Percentiles rank a stretch among this genome's conserved stretches.
These are phyloP conservation scores for Trissolcus japonicus DNA, from an alignment of 2,888 invertebrate genomes.

Conservation along the genomic window DNA sequence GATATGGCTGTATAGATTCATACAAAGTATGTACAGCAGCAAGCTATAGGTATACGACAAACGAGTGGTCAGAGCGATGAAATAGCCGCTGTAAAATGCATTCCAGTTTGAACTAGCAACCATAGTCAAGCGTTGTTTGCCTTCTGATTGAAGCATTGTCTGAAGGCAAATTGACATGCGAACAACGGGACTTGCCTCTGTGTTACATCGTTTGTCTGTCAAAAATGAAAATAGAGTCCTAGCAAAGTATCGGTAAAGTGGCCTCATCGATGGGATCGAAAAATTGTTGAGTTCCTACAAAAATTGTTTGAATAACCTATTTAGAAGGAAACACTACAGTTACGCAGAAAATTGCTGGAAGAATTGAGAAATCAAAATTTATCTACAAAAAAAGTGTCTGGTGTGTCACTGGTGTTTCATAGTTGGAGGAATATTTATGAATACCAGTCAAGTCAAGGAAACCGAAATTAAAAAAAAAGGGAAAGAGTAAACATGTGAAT, in stretches of 20 bases:
- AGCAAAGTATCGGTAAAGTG: too few species aligned
- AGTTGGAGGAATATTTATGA: too few species aligned
- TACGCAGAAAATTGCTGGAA: too few species aligned
- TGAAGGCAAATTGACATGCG: conserved; percentile 71
- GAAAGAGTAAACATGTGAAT: conserved; percentile 7
- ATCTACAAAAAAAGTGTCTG: too few species aligned
- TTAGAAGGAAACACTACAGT: too few species aligned
- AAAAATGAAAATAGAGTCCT: conserved; percentile 12
- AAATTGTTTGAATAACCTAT: too few species aligned
- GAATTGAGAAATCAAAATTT: too few species aligned
- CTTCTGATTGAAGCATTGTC: conserved; percentile 74
- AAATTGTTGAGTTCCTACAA: too few species aligned
- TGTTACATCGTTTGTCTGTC: conserved; percentile 23
- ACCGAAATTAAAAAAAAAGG: not conserved
- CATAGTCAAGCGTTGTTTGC: conserved; percentile 68
- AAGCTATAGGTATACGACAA: conserved; percentile 25
- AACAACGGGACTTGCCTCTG: conserved; percentile 67
- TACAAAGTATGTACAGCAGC: conserved; percentile 34
- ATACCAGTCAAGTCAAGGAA: too few species aligned
- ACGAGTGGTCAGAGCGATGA: conserved; percentile 34
- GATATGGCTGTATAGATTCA: conserved; percentile 37
- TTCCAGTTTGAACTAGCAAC: conserved; percentile 62
- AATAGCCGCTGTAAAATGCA: conserved; percentile 68
- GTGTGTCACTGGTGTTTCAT: too few species aligned
- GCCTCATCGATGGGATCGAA: too few species aligned